phyloP scores from a whole-genome alignment of 2,113 vertebrate species.

The Dromas ardeola region DNA sequence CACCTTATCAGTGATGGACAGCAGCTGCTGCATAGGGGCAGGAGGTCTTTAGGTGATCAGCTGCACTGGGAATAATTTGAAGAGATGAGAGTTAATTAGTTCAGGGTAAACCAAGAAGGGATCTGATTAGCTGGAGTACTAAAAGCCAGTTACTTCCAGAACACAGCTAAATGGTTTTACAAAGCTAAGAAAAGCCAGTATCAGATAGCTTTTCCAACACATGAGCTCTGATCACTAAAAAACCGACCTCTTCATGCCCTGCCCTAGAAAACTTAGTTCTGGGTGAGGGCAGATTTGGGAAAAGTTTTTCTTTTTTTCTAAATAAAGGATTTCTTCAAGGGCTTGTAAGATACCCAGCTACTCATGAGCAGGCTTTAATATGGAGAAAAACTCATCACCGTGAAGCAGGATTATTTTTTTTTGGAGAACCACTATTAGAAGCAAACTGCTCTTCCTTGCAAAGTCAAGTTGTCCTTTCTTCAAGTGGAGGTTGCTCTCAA shows the following conservation, averaged over 20 bases:
- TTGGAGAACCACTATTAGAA: background rate
- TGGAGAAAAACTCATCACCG: background rate
- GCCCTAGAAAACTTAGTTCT: background rate
- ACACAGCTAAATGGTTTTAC: background rate
- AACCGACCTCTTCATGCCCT: background rate
- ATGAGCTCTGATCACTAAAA: background rate
- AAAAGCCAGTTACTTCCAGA: conserved; percentile 46
- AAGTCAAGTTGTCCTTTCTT: background rate
- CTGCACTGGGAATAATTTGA: conserved; percentile 50
- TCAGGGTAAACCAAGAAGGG: conserved; percentile 41
- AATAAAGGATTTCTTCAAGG: background rate
- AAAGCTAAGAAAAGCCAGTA: background rate
- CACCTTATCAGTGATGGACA: background rate
- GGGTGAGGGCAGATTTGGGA: background rate
- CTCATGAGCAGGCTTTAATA: background rate
- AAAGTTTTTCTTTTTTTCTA: background rate
- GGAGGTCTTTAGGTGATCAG: conserved; percentile 33
- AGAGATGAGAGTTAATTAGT: conserved; percentile 61
- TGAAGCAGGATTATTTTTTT: background rate
- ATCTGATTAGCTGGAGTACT: conserved; percentile 30
- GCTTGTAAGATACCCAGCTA: background rate
- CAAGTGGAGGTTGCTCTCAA: background rate
- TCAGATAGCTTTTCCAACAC: background rate
- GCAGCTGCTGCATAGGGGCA: background rate
- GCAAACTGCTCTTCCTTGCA: background rate